phyloP scores from a whole-genome alignment of 1,140 invertebrate species.

The Steinernema khuongi region DNA sequence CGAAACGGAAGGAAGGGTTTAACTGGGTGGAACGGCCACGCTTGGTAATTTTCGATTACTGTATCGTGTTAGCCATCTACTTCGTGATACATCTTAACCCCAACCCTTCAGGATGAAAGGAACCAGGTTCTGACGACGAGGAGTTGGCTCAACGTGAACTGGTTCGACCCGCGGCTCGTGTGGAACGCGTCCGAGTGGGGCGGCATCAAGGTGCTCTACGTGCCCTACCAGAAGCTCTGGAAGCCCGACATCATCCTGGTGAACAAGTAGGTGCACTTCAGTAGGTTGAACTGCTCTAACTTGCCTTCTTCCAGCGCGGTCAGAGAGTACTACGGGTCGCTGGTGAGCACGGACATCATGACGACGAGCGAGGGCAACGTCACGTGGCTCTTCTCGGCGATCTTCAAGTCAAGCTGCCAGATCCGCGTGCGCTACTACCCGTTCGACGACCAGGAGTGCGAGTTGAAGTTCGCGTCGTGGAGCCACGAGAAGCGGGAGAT shows the following conservation, averaged over 20 bases:
- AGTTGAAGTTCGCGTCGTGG: slow-evolving; percentile 49
- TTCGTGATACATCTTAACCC: neutral
- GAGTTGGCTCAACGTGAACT: slow-evolving; percentile 54
- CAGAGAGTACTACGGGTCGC: slow-evolving; percentile 42
- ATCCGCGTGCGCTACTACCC: slow-evolving; percentile 63
- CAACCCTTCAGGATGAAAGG: slow-evolving; percentile 47
- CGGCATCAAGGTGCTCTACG: slow-evolving; percentile 54
- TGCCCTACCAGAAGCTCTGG: slow-evolving; percentile 52
- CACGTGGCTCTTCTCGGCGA: slow-evolving; percentile 63
- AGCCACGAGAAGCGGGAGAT: slow-evolving; percentile 50
- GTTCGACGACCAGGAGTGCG: slow-evolving; percentile 61
- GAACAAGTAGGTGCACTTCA: slow-evolving; percentile 42
- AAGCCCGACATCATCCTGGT: slow-evolving; percentile 55
- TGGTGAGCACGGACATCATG: slow-evolving; percentile 61
- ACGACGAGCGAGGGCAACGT: slow-evolving; percentile 62
- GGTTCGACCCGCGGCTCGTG: slow-evolving; percentile 48
- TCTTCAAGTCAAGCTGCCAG: slow-evolving; percentile 62
- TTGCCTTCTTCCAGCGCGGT: slow-evolving; percentile 46
- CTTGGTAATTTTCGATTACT: neutral
- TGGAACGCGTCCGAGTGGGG: slow-evolving; percentile 54
- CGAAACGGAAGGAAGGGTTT: too few species aligned
- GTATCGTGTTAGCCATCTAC: neutral
- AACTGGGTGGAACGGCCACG: neutral
- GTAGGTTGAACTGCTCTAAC: slow-evolving; percentile 10
- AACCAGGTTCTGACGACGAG: slow-evolving; percentile 57